phyloP scores from a whole-genome alignment of 1,140 invertebrate genomes.

The Pseudomyrmex pallidus region DNA sequence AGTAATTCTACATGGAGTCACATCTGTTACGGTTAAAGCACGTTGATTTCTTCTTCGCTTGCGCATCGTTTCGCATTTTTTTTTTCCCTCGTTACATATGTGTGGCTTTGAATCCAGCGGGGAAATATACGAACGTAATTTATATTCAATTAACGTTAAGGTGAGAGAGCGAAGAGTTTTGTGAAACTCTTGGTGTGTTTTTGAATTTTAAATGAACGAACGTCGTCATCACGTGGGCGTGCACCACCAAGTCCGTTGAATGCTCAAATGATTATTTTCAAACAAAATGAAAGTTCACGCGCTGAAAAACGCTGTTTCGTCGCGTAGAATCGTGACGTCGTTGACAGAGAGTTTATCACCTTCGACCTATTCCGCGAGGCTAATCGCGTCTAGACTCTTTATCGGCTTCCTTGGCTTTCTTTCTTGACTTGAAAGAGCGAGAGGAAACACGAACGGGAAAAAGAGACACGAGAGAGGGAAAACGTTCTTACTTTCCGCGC shows the following conservation, averaged over 20 bases:
- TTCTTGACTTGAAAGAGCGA: background rate
- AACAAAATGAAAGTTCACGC: too few relatives aligned
- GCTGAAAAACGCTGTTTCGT: too few relatives aligned
- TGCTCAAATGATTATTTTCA: background rate
- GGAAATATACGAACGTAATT: too few relatives aligned
- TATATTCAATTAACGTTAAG: too few relatives aligned
- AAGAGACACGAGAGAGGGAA: background rate
- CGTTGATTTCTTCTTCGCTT: conserved; percentile 9
- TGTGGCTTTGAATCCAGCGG: too few relatives aligned
- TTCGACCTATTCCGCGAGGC: conserved; percentile 52
- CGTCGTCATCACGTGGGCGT: too few relatives aligned
- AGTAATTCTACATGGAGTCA: conserved; percentile 2
- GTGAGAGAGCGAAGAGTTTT: background rate
- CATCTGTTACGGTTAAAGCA: conserved; percentile 3
- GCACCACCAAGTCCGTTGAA: background rate
- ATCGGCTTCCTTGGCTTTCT: conserved; percentile 63
- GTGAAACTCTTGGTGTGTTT: background rate
- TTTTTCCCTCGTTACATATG: too few relatives aligned
- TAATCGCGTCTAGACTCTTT: conserved; percentile 69
- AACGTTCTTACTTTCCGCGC: conserved; percentile 26
- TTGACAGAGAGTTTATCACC: conserved; percentile 61
- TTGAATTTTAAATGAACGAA: background rate
- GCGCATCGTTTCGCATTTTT: background rate
- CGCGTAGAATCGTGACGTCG: conserved; percentile 1
- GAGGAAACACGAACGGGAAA: background rate